phyloP scores from a whole-genome alignment of 92 coral and sea anemone genomes.

The Parazoanthus darwini region DNA sequence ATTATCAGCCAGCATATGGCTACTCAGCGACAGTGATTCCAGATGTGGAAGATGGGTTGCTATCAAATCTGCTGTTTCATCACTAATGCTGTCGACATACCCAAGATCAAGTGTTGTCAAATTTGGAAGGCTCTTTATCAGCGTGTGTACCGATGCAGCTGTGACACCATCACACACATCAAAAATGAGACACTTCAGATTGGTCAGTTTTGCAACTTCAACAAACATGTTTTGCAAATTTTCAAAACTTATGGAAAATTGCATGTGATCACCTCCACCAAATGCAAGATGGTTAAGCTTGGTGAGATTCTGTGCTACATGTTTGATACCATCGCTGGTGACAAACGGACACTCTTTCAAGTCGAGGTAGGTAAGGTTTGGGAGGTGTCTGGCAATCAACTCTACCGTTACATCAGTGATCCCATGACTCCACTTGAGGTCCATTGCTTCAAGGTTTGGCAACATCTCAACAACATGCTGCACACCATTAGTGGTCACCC shows the following conservation, averaged over 20 bases:
- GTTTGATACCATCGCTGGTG: conserved; percentile 76
- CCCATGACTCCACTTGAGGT: conserved; percentile 87
- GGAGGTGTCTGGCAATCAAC: conserved; percentile 71
- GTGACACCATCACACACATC: conserved; percentile 80
- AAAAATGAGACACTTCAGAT: conserved; percentile 72
- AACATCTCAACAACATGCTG: conserved; percentile 70
- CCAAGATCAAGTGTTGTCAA: conserved; percentile 80
- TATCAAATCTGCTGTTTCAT: conserved; percentile 70
- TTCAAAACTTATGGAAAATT: conserved; percentile 67
- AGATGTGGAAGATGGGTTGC: conserved; percentile 74
- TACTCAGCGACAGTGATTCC: conserved; percentile 77
- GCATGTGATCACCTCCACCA: conserved; percentile 85
- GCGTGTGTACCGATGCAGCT: conserved; percentile 66
- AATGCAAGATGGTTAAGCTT: conserved; percentile 77
- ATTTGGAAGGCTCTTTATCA: conserved; percentile 72
- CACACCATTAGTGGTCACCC: conserved; percentile 78
- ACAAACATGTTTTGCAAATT: conserved; percentile 75
- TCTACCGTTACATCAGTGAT: conserved; percentile 70
- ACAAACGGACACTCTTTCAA: conserved; percentile 83
- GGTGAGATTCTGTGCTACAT: conserved; percentile 67
- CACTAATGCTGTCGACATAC: conserved; percentile 77
- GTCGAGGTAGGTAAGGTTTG: conserved; percentile 72
- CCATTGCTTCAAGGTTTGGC: conserved; percentile 67
- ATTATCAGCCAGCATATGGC: conserved; percentile 71
- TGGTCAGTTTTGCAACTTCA: conserved; percentile 70